Evolutionary conservation across 1,140 invertebrate genomes (phyloP), one percentile per base, ranked within the genome.

Genomic region (Papilio polyxenes): DNA sequence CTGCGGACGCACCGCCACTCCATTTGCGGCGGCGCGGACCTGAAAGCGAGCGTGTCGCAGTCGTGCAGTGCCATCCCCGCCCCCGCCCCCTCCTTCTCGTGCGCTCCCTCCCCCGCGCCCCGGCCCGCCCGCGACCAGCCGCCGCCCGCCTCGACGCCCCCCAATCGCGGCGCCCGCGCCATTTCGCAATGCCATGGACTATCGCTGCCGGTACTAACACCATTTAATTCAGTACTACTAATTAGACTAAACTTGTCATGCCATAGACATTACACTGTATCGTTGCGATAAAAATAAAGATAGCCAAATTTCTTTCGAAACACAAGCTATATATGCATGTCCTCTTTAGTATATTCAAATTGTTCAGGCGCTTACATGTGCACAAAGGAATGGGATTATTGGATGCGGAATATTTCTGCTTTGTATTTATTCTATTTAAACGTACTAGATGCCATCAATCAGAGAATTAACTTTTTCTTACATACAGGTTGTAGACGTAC

Each of bases 401-500:
- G 77, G 53, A 59, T 79, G 77, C 51, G 48, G n/a, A 59, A 78
- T 13, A 78, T 56, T 59, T 8, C 59, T 20, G 7, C 20, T 8
- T 17, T 75, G 72, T 75, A 49, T 75, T 75, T 48, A 44, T 20
- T 75, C 8, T 1, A 9, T 23, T 65, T 59, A 59, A 65, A 65
- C 51, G 13, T 15, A 17, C 13, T 31, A 11, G 59, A 65, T 1
- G 20, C 20, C 3, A 62, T 4, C 9, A 10, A 10, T 23, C 20
- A 20, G 59, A 31, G 8, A 23, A 31, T 65, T 65, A 1, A 65
- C 9, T 23, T 65, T 65, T 62, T 10, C 20, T 10, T 65, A 10
- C 10, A 31, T 84, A n/a, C 90, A 98, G 97, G 97, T 98, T 75
- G 97, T 98, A 37, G 97, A 98, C 88, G 97, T 97, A 89, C 96